Conservation (phyloP, 2,113 vertebrate species). For the Heliornis fulica region DNA sequence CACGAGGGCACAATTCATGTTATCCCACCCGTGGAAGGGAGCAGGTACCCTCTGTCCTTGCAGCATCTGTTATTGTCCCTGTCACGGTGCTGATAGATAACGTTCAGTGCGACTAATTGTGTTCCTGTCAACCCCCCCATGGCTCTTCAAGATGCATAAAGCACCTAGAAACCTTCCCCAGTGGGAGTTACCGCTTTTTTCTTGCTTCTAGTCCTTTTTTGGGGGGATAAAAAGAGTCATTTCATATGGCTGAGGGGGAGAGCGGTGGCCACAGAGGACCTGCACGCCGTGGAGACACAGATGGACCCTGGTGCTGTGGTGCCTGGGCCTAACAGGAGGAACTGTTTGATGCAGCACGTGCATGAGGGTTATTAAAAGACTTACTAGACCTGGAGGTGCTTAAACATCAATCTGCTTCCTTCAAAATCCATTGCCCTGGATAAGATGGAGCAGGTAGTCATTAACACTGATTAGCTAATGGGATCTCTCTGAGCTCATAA, state of each 20-base stretch:
- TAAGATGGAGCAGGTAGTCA: not conserved
- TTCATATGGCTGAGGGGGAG: not conserved
- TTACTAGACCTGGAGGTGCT: not conserved
- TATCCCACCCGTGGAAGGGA: not conserved
- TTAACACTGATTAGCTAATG: not conserved
- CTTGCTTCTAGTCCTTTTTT: not conserved
- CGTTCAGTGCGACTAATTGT: not conserved
- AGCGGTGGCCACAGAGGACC: accelerated
- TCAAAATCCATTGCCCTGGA: not conserved
- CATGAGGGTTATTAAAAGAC: not conserved
- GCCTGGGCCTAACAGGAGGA: not conserved
- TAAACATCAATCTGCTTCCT: not conserved
- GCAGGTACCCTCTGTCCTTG: not conserved
- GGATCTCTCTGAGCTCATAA: not conserved
- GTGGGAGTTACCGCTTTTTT: accelerated
- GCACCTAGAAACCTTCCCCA: not conserved
- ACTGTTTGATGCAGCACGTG: not conserved
- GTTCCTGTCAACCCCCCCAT: not conserved
- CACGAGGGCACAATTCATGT: accelerated
- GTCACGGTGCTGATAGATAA: not conserved
- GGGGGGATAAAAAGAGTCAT: not conserved
- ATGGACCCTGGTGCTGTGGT: not conserved
- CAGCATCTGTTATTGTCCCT: not conserved
- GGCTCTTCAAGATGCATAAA: accelerated
- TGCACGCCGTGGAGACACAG: not conserved